Base-by-base conservation (phyloP, 2,888 invertebrate genomes). In the Sympetrum striolatum region DNA sequence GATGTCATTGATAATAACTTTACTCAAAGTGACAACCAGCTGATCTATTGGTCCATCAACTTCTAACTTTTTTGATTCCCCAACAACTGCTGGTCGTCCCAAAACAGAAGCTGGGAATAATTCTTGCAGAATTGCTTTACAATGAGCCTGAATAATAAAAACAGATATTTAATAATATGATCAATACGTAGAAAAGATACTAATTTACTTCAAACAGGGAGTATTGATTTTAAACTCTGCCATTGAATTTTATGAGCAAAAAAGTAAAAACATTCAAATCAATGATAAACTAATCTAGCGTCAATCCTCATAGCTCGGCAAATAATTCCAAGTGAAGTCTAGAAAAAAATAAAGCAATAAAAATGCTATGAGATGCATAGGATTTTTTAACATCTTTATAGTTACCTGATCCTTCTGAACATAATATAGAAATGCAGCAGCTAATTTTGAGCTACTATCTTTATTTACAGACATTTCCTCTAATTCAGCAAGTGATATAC, bases 1-100 rank as follows among this genome's bases (percentile, higher is more conserved):
- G 92, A 96, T 96, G 94, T 98, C 98, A 93, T 98, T 97, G 90
- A 98, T 95, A 92, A 98, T 95, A 93, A 97, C 97, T 91, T 95
- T 94, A 91, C 97, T 97, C 44, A 98, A 95, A 90, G 95, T 94
- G 22, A 96, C 93, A n/a, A 97, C 95, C 90, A 96, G 94, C 91
- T 95, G 95, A 93, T 96, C 96, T 81, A 96, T 93, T 64, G 94
- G 94, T 15, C 95, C 94, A 92, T 95, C 95, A 18, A 95, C 93
- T 90, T 94, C 94, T 92, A 93, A 93, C 4, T 93, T 93, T 2
- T 93, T 58, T 1, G 86, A 64, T 73, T 22, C 90, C 25, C 64
- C 92, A 91, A 31, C 91, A 79, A 8, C 92, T 92, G 37, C 93
- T 92, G 80, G 91, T 92, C 35, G 90, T 58, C 92, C 92, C 8